Base-by-base conservation (phyloP, 2,113 vertebrate genomes). In the Oplegnathus fasciatus region DNA sequence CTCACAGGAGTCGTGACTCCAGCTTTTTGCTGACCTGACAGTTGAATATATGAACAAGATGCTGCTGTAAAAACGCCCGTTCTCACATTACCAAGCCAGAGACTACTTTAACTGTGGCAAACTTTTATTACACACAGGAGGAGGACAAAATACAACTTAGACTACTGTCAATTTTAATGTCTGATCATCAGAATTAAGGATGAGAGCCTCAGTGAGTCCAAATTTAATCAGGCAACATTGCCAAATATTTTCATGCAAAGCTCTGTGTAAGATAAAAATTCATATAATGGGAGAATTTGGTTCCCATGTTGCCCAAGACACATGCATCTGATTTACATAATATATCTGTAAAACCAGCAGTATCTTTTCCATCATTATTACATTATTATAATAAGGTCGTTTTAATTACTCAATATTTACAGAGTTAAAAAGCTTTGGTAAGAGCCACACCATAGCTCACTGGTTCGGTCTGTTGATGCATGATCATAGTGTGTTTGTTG, bases 11-110 rank as follows among this genome's bases (percentile, higher is more conserved):
- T 85, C 57, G 4, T 50, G 83, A 84, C 74, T 76, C 81, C 30
- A 68, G 74, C 40, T n/a, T 80, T 64, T 30, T 74, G 88, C 79
- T 84, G 84, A 87, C 14, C 28, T 30, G 32, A 68, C 22, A 26
- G 11, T 55, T 8, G 46, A 73, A 67, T n/a, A 18, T 24, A 54
- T 32, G 69, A 83, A 69, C 18, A 3, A 0, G 70, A 81, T 62
- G 2, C 64, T 34, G 24, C 18, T 28, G 9, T 57, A 9, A 76
- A 15, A 32, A 50, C 2, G 17, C 17, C 20, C 15, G 11, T 3
- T 34, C 61, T 83, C 75, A 66, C 15, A 42, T 82, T 75, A 65
- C 65, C 28, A 46, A 50, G 9, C 55, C 26, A 34, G 22, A 50
- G 14, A 22, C n/a, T 8, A 3, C 55, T 58, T 65, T 32, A 1